These are phyloP conservation scores for Synergus umbraculus DNA, from an alignment of 2,888 invertebrate genomes.

Conservation along the genomic window DNA sequence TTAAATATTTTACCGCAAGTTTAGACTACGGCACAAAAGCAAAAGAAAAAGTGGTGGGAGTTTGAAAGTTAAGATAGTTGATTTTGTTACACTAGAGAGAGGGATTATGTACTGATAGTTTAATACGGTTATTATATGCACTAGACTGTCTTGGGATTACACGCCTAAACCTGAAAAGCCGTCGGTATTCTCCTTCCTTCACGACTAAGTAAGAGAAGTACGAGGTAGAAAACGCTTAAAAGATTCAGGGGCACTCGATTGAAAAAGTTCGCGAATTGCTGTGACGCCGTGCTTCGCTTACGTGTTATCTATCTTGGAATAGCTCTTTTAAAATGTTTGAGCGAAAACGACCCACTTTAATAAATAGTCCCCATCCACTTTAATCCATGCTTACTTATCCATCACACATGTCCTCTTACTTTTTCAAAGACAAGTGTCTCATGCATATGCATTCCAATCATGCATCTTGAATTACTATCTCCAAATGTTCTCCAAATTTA, in stretches of 20 bases:
- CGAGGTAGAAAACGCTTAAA: slow-evolving; percentile 17
- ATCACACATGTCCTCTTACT: not conserved
- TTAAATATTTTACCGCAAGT: not conserved
- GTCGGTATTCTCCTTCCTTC: slow-evolving; percentile 14
- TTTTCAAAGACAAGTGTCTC: not conserved
- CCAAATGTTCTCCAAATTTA: not conserved
- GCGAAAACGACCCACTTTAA: slow-evolving; percentile 17
- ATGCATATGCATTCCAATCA: not conserved
- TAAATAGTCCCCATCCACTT: not conserved
- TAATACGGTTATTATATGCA: slow-evolving; percentile 63
- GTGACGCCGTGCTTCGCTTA: slow-evolving; percentile 31
- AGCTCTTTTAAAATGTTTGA: slow-evolving; percentile 4
- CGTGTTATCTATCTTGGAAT: slow-evolving; percentile 10
- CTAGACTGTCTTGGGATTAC: slow-evolving; percentile 53
- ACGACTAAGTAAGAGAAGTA: slow-evolving; percentile 6
- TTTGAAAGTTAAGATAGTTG: slow-evolving; percentile 58
- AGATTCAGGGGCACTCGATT: slow-evolving; percentile 49
- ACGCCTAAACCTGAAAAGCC: slow-evolving; percentile 51
- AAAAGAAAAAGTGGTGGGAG: slow-evolving; percentile 44
- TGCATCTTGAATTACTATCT: no score
- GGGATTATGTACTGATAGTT: slow-evolving; percentile 62
- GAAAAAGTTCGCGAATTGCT: slow-evolving; percentile 54
- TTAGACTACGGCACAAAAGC: not conserved
- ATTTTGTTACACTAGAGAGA: slow-evolving; percentile 39
- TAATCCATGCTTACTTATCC: not conserved